Evolutionary conservation across 2,113 vertebrate species (phyloP).

Genomic region (Chinchilla lanigera): DNA sequence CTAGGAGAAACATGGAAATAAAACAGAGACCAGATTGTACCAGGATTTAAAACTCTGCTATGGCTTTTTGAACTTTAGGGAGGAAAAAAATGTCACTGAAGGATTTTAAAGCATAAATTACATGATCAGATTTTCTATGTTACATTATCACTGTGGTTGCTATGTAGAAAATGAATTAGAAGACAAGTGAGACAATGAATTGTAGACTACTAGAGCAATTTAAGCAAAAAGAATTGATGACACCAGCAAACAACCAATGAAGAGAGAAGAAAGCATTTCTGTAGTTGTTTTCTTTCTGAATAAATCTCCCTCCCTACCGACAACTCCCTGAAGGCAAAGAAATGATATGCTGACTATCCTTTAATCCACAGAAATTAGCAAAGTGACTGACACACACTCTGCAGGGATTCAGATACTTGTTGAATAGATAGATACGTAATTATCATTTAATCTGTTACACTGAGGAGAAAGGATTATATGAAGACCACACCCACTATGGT

Average conservation of each 20-base stretch:
- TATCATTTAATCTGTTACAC: background rate
- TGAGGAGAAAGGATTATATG: background rate
- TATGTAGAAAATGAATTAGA: background rate
- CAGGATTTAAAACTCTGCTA: background rate
- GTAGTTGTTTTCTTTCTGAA: constrained; percentile 29
- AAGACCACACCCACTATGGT: background rate
- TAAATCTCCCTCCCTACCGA: background rate
- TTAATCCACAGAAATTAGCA: constrained; percentile 1
- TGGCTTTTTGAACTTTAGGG: constrained; percentile 24
- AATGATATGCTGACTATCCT: background rate
- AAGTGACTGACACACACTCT: background rate
- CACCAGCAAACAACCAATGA: background rate
- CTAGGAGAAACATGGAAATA: background rate
- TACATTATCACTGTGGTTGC: background rate
- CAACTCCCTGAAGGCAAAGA: background rate
- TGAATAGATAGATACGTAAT: constrained; percentile 13
- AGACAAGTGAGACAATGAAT: background rate
- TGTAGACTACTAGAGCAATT: background rate
- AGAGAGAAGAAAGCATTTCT: background rate
- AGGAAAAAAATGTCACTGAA: background rate
- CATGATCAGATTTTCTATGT: background rate
- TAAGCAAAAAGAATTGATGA: background rate
- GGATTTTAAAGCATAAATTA: constrained; percentile 44
- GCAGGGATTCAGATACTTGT: background rate
- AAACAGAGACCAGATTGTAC: background rate